A percentile compares a stretch with the other conserved stretches of the same genome.
Evolutionary conservation across 1,140 invertebrate species (phyloP).

Genomic region (Hormaphis cornu): DNA sequence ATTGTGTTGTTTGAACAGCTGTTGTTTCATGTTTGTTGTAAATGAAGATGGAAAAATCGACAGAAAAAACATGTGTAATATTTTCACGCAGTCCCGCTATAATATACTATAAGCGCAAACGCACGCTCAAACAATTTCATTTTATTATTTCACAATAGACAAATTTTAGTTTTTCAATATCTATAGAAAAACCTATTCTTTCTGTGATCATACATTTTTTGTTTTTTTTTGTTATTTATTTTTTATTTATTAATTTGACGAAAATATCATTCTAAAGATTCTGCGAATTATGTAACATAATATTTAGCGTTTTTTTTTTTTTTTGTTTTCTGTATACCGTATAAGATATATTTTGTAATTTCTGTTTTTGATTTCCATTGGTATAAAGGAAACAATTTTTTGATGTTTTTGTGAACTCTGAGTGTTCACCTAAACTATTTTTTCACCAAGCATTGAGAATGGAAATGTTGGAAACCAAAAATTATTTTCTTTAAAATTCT

Average conservation of each 20-base stretch:
- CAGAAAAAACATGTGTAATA: neutral
- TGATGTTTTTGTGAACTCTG: neutral
- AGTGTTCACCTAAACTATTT: neutral
- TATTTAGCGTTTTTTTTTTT: too few species aligned
- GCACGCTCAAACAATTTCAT: slow-evolving; percentile 28
- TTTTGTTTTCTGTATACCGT: slow-evolving; percentile 15
- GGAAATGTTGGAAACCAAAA: slow-evolving; percentile 11
- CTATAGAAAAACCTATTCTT: slow-evolving; percentile 9
- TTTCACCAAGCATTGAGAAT: neutral
- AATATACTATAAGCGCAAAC: neutral
- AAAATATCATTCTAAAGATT: slow-evolving; percentile 8
- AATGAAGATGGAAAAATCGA: neutral
- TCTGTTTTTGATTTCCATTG: neutral
- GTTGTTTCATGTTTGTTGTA: too few species aligned
- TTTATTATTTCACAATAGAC: slow-evolving; percentile 18
- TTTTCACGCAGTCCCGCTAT: slow-evolving; percentile 6
- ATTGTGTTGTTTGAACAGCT: slow-evolving; percentile 22
- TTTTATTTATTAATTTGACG: slow-evolving; percentile 14
- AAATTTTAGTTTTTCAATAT: slow-evolving; percentile 15
- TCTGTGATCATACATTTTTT: slow-evolving; percentile 25
- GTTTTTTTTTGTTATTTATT: slow-evolving; percentile 22
- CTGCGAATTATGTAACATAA: slow-evolving; percentile 7
- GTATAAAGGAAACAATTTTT: neutral
- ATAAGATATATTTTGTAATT: slow-evolving; percentile 8
- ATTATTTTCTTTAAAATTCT: neutral